Base-by-base conservation (phyloP, 2,797 vertebrate genomes). In the Coccyzus lansbergi region DNA sequence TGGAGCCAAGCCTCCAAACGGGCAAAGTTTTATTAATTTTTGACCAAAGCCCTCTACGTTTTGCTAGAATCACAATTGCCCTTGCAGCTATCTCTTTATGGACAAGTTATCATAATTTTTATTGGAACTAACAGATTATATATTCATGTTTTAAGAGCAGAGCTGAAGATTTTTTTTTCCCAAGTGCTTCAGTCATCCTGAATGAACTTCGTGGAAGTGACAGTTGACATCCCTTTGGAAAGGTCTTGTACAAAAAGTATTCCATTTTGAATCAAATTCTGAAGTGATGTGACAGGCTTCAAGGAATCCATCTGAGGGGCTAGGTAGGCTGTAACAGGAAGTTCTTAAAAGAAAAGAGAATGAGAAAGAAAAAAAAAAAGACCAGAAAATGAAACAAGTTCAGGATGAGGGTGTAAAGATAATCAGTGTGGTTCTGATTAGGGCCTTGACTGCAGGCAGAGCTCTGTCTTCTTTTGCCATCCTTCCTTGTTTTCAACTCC, bases 181-280 rank as follows among this genome's bases (percentile, higher is more conserved):
- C n/a, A 56, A 82, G 60, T 68, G 76, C 52, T 94, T 90, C 59
- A 71, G 58, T 85, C 48, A 76, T 86, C 49, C 68, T 60, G 65
- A 78, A n/a, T 34, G 65, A 90, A 71, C 68, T 75, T 58, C 56
- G 49, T 82, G 69, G 55, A 90, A 88, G 63, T 71, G 72, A 88
- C 67, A 87, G 72, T 19, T 88, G 86, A 67, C 49, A 19, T 38
- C 31, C 13, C 67, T 92, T 92, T 91, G 56, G 72, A 96, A 77
- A 86, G 58, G 71, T 29, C 60, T 80, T 68, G 36, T 82, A 64
- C 71, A 33, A 69, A 91, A 83, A 25, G 29, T 60, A 26, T 83
- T 93, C 81, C 87, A 53, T 38, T 93, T 64, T 51, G n/a, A 92
- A 89, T 87, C 58, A 81, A 80, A 75, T 70, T 28, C 53, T 92